phyloP scores from a whole-genome alignment of 2,113 vertebrate species.

The Pogonocichla stellata region DNA sequence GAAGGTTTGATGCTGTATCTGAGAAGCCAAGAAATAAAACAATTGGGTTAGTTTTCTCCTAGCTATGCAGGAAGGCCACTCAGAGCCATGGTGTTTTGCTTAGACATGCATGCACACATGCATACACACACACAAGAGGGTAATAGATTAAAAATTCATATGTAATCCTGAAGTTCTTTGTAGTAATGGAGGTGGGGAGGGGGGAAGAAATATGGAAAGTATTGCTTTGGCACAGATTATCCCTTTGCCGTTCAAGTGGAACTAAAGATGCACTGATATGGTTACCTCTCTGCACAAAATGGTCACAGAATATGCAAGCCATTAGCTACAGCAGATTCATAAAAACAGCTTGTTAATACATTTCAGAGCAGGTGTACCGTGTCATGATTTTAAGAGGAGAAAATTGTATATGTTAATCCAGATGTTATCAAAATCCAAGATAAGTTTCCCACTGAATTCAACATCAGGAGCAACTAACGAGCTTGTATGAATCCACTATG shows the following conservation, averaged over 20 bases:
- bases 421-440: neutral
- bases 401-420: neutral
- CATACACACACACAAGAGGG: neutral
- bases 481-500: neutral
- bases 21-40: neutral
- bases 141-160: neutral
- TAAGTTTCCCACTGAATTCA: neutral
- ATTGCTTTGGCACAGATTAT: neutral
- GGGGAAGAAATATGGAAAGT: neutral
- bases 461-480: neutral
- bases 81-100: neutral
- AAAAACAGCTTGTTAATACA: neutral
- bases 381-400: neutral
- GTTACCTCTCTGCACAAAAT: neutral
- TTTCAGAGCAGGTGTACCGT: neutral
- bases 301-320: neutral
- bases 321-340: neutral
- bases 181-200: neutral
- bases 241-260: neutral
- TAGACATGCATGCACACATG: rapidly evolving
- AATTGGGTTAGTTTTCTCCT: neutral
- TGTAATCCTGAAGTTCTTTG: neutral
- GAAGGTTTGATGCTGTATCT: neutral
- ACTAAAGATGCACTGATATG: neutral
- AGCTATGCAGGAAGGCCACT: neutral